Conservation (phyloP, 2,113 vertebrate species). For the Spermophilus dauricus region DNA sequence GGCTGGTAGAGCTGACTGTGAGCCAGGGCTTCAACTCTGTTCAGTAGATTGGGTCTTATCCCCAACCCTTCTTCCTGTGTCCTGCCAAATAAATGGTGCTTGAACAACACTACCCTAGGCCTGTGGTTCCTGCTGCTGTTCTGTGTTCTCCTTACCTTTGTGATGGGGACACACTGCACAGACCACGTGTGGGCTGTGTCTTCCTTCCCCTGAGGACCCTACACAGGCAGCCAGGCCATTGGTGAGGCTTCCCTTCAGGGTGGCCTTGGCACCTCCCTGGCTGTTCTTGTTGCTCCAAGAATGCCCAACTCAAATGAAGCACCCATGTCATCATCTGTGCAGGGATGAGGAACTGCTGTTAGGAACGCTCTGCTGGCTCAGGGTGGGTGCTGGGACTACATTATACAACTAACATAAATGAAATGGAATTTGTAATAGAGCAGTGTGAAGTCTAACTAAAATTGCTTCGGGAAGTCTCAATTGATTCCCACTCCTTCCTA, state of each 20-base stretch:
- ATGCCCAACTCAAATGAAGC: background rate
- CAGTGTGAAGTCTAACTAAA: constrained; percentile 6
- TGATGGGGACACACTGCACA: rapidly evolving
- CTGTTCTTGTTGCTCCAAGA: background rate
- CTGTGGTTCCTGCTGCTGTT: rapidly evolving
- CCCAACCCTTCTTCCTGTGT: background rate
- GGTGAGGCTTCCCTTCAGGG: background rate
- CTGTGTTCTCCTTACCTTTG: background rate
- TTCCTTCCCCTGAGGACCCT: too few species aligned
- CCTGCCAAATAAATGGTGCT: rapidly evolving
- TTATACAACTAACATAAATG: background rate
- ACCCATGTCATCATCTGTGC: background rate
- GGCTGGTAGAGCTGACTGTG: background rate
- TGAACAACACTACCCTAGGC: background rate
- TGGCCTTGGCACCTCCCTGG: background rate
- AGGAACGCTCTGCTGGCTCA: background rate
- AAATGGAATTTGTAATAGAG: constrained; percentile 58
- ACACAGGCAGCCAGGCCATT: background rate
- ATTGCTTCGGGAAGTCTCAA: constrained; percentile 26
- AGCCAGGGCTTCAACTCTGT: background rate
- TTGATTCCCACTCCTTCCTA: constrained; percentile 56
- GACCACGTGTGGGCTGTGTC: too few species aligned
- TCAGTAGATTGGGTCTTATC: rapidly evolving
- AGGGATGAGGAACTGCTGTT: background rate
- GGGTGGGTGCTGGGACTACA: background rate